phyloP scores from a whole-genome alignment of 1,140 invertebrate species.

The Eupristina koningsbergeri region DNA sequence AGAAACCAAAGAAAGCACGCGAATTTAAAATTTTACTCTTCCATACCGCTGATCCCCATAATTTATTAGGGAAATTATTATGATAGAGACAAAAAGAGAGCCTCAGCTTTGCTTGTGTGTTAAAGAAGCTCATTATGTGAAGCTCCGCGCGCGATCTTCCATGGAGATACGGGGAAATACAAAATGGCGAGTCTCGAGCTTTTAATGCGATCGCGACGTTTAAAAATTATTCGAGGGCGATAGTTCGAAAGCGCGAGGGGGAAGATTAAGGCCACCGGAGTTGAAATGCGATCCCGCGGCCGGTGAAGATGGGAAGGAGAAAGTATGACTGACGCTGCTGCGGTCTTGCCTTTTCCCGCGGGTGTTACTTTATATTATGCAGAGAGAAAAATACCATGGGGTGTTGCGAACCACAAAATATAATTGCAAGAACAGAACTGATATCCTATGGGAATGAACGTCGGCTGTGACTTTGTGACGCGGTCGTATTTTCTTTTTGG shows the following conservation, averaged over 20 bases:
- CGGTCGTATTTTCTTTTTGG: no score
- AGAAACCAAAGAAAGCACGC: no score
- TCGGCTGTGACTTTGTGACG: no score
- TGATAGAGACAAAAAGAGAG: no score
- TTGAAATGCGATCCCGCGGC: constrained; percentile 59
- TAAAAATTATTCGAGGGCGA: constrained; percentile 58
- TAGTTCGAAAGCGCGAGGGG: neutral
- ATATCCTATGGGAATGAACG: neutral
- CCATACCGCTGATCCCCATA: no score
- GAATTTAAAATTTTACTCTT: no score
- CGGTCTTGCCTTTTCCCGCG: constrained; percentile 35
- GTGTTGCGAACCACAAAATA: neutral
- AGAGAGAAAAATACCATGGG: neutral
- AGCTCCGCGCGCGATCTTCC: neutral
- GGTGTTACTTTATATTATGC: constrained; percentile 35
- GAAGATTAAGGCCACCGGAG: constrained; percentile 62
- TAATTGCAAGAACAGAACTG: no score
- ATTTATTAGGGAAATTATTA: no score
- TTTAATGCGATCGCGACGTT: constrained; percentile 59
- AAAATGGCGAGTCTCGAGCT: neutral
- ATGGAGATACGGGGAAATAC: neutral
- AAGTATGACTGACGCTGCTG: constrained; percentile 5
- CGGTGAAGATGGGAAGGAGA: constrained; percentile 9
- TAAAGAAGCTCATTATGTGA: neutral
- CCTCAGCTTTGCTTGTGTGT: no score